Evolutionary conservation across 2,888 invertebrate genomes (phyloP).

Genomic region (Drosophila yooni): DNA sequence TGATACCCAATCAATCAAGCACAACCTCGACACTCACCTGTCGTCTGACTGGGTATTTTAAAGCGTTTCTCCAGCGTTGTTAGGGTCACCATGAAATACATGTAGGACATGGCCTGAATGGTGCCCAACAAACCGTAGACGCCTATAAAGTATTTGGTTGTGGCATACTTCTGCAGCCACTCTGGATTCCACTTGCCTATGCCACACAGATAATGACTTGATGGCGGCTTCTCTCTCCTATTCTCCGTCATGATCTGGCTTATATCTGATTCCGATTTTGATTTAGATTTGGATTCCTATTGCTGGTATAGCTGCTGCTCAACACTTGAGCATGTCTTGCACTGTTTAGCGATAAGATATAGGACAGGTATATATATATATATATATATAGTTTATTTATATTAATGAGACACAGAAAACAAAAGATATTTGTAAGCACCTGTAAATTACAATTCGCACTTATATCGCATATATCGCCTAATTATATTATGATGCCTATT

Average conservation of each 20-base stretch:
- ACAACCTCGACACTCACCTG: constrained; percentile 85
- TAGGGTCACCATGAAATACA: constrained; percentile 88
- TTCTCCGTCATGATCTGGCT: constrained; percentile 57
- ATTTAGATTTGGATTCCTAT: background rate
- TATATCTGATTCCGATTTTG: background rate
- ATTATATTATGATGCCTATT: background rate
- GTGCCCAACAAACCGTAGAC: constrained; percentile 88
- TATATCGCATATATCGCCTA: no score
- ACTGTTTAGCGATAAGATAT: constrained; percentile 33
- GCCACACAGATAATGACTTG: constrained; percentile 85
- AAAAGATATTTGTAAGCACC: background rate
- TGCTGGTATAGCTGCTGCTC: constrained; percentile 16
- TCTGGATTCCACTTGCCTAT: constrained; percentile 86
- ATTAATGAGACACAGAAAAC: constrained; percentile 19
- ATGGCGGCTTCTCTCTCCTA: constrained; percentile 52
- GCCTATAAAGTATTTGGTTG: constrained; percentile 87
- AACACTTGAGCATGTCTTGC: constrained; percentile 42
- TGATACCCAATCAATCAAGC: constrained; percentile 38
- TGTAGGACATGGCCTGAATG: constrained; percentile 88
- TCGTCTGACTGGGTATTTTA: constrained; percentile 89
- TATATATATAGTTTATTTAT: background rate
- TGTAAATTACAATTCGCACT: constrained; percentile 2
- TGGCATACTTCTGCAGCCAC: constrained; percentile 87
- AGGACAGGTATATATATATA: constrained; percentile 1
- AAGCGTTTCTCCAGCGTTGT: constrained; percentile 89